Evolutionary conservation across 2,113 vertebrate genomes (phyloP).

Genomic region (Microtus richardsoni): DNA sequence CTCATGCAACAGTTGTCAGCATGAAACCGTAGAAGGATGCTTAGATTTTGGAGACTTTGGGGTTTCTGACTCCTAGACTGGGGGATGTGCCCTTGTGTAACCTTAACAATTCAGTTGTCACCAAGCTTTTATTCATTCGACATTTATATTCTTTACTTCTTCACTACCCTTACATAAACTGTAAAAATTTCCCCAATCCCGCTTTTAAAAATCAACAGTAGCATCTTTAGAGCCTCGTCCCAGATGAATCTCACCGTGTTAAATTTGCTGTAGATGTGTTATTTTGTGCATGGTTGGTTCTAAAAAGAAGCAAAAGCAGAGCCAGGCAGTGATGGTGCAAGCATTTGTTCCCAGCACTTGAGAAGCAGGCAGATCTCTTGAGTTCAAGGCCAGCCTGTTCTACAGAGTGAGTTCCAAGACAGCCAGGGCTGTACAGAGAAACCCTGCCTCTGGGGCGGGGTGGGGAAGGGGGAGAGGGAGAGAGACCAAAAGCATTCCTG

Average conservation of each 20-base stretch:
- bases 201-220: background rate
- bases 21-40: background rate
- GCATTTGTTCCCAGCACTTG: background rate
- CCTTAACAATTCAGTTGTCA: background rate
- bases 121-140: background rate
- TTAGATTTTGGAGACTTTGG: background rate
- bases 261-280: background rate
- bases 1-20: too few species aligned
- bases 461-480: accelerated
- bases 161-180: background rate
- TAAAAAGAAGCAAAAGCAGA: background rate
- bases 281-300: background rate
- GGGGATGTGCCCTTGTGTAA: background rate
- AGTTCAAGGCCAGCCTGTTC: background rate
- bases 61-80: background rate
- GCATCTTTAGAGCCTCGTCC: background rate
- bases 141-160: background rate
- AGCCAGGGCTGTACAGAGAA: background rate
- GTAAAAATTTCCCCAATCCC: background rate
- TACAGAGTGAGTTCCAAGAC: background rate
- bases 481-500: background rate
- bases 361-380: background rate
- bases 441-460: background rate
- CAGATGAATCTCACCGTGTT: background rate
- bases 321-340: accelerated